These are phyloP conservation scores for Dolichotis patagonum DNA, from an alignment of 2,113 vertebrate species.

Conservation along the genomic window DNA sequence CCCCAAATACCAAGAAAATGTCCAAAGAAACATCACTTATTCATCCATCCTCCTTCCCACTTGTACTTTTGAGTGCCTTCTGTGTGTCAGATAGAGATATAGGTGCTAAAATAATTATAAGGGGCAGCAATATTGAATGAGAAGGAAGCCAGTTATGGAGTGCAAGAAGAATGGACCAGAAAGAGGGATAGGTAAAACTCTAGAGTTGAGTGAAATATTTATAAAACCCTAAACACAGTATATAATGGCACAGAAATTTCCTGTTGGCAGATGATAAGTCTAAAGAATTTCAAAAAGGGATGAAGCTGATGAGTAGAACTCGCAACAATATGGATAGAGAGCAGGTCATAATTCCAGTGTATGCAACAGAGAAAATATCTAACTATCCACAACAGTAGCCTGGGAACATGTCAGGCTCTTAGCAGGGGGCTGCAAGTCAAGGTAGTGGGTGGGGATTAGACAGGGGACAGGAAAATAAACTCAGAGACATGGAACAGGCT, in stretches of 20 bases:
- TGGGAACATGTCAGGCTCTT: neutral
- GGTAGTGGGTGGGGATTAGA: neutral
- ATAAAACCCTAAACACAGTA: too few species aligned
- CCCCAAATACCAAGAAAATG: neutral
- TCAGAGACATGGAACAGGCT: neutral
- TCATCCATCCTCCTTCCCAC: neutral
- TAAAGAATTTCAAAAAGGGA: neutral
- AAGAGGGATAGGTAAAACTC: neutral
- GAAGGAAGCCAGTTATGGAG: neutral
- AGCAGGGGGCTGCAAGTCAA: neutral
- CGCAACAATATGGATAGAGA: neutral
- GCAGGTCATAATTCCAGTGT: too few species aligned
- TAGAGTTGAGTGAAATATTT: neutral
- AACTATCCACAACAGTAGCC: neutral
- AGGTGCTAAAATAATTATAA: neutral
- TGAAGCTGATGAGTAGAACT: neutral
- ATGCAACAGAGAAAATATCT: neutral
- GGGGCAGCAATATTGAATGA: neutral
- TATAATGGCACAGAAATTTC: neutral
- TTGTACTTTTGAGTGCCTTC: neutral
- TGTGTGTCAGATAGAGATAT: neutral
- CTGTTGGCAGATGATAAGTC: neutral
- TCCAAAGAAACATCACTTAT: neutral
- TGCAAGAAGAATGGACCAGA: too few species aligned
- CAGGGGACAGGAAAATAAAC: neutral